Percentiles rank a stretch among this genome's conserved stretches.
Conservation (phyloP, 2,888 invertebrate species). For the Ferrisia virgata region DNA sequence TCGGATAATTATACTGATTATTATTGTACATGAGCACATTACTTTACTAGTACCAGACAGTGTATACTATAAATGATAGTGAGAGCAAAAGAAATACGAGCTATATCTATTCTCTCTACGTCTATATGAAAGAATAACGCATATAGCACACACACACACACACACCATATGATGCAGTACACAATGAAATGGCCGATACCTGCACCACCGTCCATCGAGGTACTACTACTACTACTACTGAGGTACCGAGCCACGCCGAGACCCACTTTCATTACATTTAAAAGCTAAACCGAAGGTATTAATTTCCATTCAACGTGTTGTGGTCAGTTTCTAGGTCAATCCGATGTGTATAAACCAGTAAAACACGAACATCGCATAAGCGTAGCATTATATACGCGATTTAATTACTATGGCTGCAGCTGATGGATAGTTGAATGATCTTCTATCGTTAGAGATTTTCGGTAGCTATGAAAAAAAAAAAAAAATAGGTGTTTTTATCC, state of each 20-base stretch:
- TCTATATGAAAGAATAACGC: not conserved
- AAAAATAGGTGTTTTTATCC: no score
- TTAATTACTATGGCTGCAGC: not conserved
- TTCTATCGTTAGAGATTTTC: not conserved
- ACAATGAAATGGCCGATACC: not conserved
- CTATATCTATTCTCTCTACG: no score
- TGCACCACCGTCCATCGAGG: no score
- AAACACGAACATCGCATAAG: not conserved
- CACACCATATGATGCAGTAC: not conserved
- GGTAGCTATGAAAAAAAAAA: no score
- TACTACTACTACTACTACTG: no score
- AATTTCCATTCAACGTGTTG: not conserved
- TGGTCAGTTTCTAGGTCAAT: constrained; percentile 25
- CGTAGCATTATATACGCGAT: not conserved
- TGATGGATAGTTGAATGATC: no score
- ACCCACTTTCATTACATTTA: constrained; percentile 20
- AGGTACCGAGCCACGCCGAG: no score
- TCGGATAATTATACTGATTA: not conserved
- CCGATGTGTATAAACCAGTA: not conserved
- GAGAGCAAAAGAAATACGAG: not conserved
- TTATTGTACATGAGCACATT: not conserved
- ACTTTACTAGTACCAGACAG: not conserved
- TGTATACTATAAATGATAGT: not conserved
- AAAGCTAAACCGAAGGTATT: constrained; percentile 19
- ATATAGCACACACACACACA: no score